phyloP scores from a whole-genome alignment of 2,888 invertebrate genomes.

The Anthoptus insignis region DNA sequence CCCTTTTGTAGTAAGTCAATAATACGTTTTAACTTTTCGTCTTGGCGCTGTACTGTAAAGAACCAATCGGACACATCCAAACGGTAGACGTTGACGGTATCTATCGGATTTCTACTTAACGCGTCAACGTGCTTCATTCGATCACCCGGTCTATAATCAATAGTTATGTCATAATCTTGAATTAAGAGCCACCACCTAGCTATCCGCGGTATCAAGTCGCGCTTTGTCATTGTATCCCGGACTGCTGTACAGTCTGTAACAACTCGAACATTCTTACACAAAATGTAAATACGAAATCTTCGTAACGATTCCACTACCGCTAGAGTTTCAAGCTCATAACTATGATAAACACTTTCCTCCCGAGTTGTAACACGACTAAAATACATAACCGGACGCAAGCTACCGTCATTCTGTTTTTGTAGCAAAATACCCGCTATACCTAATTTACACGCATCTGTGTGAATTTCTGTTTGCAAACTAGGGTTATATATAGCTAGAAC shows the following conservation, averaged over 20 bases:
- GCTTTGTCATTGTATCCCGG: slow-evolving; percentile 51
- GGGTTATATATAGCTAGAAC: slow-evolving; percentile 51
- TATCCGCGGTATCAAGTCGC: slow-evolving; percentile 52
- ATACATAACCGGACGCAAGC: slow-evolving; percentile 51
- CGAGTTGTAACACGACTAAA: slow-evolving; percentile 54
- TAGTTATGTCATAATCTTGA: slow-evolving; percentile 55
- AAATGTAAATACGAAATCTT: slow-evolving; percentile 50
- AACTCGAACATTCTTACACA: slow-evolving; percentile 46
- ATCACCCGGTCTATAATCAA: slow-evolving; percentile 56
- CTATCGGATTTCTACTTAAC: slow-evolving; percentile 54
- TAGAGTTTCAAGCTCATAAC: slow-evolving; percentile 60
- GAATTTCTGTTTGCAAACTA: slow-evolving; percentile 47
- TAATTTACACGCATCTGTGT: slow-evolving; percentile 53
- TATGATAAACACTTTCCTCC: slow-evolving; percentile 55
- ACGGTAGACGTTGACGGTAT: slow-evolving; percentile 38
- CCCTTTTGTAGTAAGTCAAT: slow-evolving; percentile 17
- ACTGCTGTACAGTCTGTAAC: slow-evolving; percentile 57
- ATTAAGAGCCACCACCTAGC: slow-evolving; percentile 58
- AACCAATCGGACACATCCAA: slow-evolving; percentile 50
- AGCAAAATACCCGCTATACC: slow-evolving; percentile 54
- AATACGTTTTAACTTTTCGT: slow-evolving; percentile 42
- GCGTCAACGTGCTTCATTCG: slow-evolving; percentile 60
- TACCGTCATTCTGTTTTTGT: slow-evolving; percentile 47
- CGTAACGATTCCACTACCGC: slow-evolving; percentile 55
- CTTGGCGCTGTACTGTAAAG: slow-evolving; percentile 46